Evolutionary conservation across 2,888 invertebrate species (phyloP), one percentile per base, ranked within the genome.

Genomic region (Cheilosia variabilis): DNA sequence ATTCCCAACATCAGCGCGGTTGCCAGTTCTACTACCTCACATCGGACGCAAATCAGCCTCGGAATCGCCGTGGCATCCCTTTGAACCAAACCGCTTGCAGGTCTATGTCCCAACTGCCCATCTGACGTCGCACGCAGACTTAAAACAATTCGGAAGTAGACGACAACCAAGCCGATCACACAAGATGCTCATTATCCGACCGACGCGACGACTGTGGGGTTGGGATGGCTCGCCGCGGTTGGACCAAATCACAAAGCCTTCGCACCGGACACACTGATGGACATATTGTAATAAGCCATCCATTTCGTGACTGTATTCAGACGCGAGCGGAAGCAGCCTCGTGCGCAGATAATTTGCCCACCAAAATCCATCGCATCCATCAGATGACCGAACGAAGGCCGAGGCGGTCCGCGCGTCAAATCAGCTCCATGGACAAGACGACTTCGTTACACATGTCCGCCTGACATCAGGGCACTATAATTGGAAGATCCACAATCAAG

Each of bases 231-330:
- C 19, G 15, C 45, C 34, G 41, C 53, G n/a, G 55, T 62, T 62
- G n/a, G 68, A 47, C 31, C 17, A 65, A 66, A 55, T 80, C 71
- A 80, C 75, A 79, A 79, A 52, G 66, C 76, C 50, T 17, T 31
- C 31, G 31, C 41, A 72, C 81, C 62, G 76, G 76, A 80, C 81
- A 81, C 53, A 37, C 37, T 81, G 76, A 76, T 86, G 76, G 71
- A 77, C 76, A 72, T 68, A 86, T 77, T 81, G 76, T 76, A 86
- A 86, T 86, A 72, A 86, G 81, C 66, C 68, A 55, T 72, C 41
- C 72, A 77, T 60, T 66, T 86, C 86, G 81, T 86, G 86, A 81
- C 77, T 71, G 19, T 66, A 52, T 63, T 57, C 76, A n/a, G 66
- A 24, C 17, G 41, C 22, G n/a, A 69, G 68, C 66, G 50, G 66